Evolutionary conservation across 2,888 invertebrate species (phyloP), one percentile per base, ranked within the genome.

Genomic region (Coecobrya sp.): DNA sequence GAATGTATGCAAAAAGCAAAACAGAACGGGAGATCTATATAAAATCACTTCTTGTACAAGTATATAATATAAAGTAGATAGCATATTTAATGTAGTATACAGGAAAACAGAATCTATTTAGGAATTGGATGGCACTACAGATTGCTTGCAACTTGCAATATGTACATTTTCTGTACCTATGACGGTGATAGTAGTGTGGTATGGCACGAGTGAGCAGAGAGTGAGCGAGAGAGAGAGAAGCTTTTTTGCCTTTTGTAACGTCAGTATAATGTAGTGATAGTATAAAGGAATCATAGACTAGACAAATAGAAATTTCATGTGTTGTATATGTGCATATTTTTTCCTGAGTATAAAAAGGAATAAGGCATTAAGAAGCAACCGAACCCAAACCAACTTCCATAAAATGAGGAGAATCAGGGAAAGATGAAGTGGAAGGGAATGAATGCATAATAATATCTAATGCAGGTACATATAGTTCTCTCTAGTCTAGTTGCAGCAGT

Each of bases 341-440:
- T 22, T 59, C 19, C 19, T 42, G 22, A 68, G 27, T 22, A 19
- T 42, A 62, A 62, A 62, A 25, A 8, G 36, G 36, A 42, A 73
- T 36, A 42, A 73, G 19, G 42, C 4, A 42, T 42, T 45, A 42
- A 42, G 68, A 73, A 11, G 42, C 22, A 73, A 73, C 73, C 73
- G 42, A 73, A 73, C 42, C 73, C 42, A 73, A 73, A 59, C 36
- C 36, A 55, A 25, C 19, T 79, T 79, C 30, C 65, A 45, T 65
- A 65, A 85, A 84, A 84, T 65, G 62, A 62, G 84, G 62, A 45
- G 85, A 65, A 85, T 65, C 65, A 65, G 85, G 49, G 85, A 85
- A 85, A 68, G 68, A 68, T 16, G 84, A 62, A 25, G 42, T 55
- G 55, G 55, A 81, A 55, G 30, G 49, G 73, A 36, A 73, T 36